A percentile compares a stretch with the other conserved stretches of the same genome.
phyloP scores from a whole-genome alignment of 2,113 vertebrate genomes.

The Hippolais icterina region DNA sequence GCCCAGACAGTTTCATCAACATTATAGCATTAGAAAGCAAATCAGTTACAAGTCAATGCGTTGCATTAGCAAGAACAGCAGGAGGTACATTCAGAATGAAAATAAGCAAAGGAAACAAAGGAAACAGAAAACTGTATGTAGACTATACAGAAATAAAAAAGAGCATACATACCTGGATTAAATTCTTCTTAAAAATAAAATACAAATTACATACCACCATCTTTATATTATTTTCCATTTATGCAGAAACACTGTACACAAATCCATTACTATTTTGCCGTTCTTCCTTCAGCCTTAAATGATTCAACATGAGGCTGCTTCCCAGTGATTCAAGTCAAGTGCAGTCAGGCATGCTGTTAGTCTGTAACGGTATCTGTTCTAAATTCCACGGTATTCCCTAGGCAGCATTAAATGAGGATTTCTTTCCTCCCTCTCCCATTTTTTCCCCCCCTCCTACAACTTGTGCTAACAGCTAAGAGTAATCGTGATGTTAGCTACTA shows the following conservation, averaged over 20 bases:
- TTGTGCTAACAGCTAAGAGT: constrained; percentile 59
- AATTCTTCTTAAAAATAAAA: constrained; percentile 71
- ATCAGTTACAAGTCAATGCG: constrained; percentile 28
- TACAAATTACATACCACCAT: constrained; percentile 66
- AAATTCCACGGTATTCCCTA: constrained; percentile 61
- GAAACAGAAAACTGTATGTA: constrained; percentile 5
- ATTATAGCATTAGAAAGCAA: background rate
- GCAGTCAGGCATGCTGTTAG: constrained; percentile 69
- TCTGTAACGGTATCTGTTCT: constrained; percentile 65
- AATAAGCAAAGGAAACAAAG: constrained; percentile 55
- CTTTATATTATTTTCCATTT: constrained; percentile 48
- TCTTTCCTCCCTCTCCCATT: background rate
- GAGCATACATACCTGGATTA: constrained; percentile 78
- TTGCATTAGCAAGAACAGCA: constrained; percentile 18
- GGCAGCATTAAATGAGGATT: constrained; percentile 24
- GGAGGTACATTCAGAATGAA: constrained; percentile 50
- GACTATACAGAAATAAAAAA: background rate
- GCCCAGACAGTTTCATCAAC: background rate
- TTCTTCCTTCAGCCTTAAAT: constrained; percentile 58
- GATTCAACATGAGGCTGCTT: constrained; percentile 58
- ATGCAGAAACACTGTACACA: constrained; percentile 40
- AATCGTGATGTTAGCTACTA: constrained; percentile 58
- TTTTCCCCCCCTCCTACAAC: constrained; percentile 22
- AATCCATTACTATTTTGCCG: constrained; percentile 38
- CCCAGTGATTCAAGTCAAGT: constrained; percentile 67